Evolutionary conservation across 2,888 invertebrate species (phyloP).

Genomic region (Acanthosoma haemorrhoidale): DNA sequence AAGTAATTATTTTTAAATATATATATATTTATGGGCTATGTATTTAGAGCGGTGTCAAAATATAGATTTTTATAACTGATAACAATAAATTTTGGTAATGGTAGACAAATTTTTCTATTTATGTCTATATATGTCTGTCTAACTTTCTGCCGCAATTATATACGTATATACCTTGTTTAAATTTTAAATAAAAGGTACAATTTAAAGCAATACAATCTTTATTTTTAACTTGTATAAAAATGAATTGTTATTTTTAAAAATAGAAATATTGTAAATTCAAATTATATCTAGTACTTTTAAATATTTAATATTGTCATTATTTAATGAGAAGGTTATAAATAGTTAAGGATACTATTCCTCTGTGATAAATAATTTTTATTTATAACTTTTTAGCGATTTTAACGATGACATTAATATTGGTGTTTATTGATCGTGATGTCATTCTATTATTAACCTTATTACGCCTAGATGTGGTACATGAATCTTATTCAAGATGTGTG

Average conservation of each 20-base stretch:
- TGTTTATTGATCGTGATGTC: slow-evolving; percentile 5
- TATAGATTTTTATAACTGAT: neutral
- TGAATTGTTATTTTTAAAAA: neutral
- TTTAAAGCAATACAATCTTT: slow-evolving; percentile 12
- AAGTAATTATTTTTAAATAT: neutral
- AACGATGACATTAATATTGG: neutral
- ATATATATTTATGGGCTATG: neutral
- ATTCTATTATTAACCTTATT: neutral
- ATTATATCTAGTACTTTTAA: neutral
- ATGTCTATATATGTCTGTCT: too few relatives aligned
- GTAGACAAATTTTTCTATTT: neutral
- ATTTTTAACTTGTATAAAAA: neutral
- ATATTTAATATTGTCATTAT: neutral
- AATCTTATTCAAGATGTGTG: neutral
- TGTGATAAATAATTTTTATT: slow-evolving; percentile 4
- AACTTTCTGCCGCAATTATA: too few relatives aligned
- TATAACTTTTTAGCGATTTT: neutral
- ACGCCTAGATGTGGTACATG: slow-evolving; percentile 7
- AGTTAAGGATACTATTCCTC: neutral
- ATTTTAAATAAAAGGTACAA: neutral
- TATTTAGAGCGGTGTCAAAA: neutral
- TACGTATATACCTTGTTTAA: too few relatives aligned
- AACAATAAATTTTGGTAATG: neutral
- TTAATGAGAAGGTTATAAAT: neutral
- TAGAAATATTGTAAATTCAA: neutral